A percentile compares a stretch with the other conserved stretches of the same genome.
These are phyloP conservation scores for Melanocharis versteri DNA, from an alignment of 2,113 vertebrate genomes.

Conservation along the genomic window DNA sequence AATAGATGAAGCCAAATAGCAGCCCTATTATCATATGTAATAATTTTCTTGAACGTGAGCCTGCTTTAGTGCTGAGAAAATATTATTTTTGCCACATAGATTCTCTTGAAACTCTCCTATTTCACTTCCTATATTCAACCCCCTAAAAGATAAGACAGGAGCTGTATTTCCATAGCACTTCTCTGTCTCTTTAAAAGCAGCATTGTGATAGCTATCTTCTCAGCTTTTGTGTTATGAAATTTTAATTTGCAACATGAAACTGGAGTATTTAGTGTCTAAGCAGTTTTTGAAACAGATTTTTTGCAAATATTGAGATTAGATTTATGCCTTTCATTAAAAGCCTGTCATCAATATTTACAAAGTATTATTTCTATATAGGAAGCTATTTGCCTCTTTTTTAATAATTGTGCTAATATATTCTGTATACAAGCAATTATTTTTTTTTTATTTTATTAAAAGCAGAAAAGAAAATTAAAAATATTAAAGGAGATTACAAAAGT, in stretches of 20 bases:
- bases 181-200: background rate
- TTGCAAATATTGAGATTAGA: background rate
- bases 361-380: background rate
- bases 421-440: background rate
- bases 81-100: background rate
- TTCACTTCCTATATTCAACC: background rate
- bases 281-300: background rate
- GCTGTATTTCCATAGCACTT: background rate
- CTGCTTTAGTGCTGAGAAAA: background rate
- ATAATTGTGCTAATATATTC: background rate
- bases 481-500: background rate
- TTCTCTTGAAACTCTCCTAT: background rate
- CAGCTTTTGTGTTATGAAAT: background rate
- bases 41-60: background rate
- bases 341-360: background rate
- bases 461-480: background rate
- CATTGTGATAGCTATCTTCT: background rate
- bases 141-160: background rate
- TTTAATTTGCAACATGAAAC: background rate
- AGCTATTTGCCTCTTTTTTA: background rate
- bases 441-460: background rate
- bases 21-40: background rate
- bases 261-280: background rate
- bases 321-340: background rate
- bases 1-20: background rate